Conservation (phyloP, 2,797 vertebrate genomes). For the Liasis olivaceus region DNA sequence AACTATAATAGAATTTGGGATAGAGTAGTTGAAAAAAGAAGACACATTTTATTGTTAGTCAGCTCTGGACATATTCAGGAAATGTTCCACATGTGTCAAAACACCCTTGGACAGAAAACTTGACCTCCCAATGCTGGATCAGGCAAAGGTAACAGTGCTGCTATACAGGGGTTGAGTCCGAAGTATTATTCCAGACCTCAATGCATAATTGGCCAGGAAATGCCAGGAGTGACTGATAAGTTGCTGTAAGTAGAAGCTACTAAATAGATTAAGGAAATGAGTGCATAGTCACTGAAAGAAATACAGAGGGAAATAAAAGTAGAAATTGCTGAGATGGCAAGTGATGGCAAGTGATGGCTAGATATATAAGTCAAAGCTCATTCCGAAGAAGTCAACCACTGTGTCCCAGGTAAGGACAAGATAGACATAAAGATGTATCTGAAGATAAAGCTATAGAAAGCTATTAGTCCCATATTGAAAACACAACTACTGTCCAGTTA, state of each 20-base stretch:
- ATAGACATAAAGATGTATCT: neutral
- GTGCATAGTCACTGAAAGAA: neutral
- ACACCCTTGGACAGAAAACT: neutral
- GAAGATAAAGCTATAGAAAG: neutral
- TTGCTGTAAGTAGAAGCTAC: neutral
- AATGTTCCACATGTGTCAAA: neutral
- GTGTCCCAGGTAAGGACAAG: neutral
- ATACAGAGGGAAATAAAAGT: neutral
- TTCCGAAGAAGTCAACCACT: neutral
- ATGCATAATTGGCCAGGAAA: neutral
- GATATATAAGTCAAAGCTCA: neutral
- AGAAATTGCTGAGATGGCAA: neutral
- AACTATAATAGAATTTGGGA: neutral
- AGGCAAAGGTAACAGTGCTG: neutral
- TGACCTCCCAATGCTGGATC: neutral
- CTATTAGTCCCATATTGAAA: neutral
- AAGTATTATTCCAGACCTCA: neutral
- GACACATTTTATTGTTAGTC: neutral
- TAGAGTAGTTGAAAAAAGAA: neutral
- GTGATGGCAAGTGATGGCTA: neutral
- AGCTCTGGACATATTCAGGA: neutral
- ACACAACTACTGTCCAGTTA: neutral
- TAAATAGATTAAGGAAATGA: neutral
- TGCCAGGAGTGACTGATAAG: neutral
- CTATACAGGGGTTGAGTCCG: neutral